Evolutionary conservation across 2,797 vertebrate genomes (phyloP), one percentile per base, ranked within the genome.

Genomic region (Typhlichthys eigenmanni): DNA sequence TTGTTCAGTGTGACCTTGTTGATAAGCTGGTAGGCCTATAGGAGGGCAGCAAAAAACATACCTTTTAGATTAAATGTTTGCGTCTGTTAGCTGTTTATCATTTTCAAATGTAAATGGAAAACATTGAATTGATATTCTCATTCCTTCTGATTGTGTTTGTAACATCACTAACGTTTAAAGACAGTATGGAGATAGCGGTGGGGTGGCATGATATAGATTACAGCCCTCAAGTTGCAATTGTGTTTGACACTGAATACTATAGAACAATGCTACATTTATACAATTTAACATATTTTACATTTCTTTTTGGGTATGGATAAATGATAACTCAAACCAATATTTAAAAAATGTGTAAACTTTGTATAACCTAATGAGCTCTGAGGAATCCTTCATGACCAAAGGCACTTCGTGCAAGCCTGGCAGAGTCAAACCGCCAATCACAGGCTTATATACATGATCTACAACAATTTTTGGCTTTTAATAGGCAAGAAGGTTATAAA

Each of bases 391-490:
- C 68, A 90, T 91, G 90, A 93, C 91, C 91, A 93, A 97, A 98
- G 96, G 96, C 96, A 98, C 96, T 95, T 95, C 92, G 93, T 92
- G 93, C 93, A 90, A 92, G 91, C 92, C 94, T 91, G 71, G 80
- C 69, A 74, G 68, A 90, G 92, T 91, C 89, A 88, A 91, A 72
- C 72, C 61, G 62, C 66, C 62, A 24, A 60, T 73, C 70, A 46
- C 68, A 75, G 70, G 62, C 69, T 79, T 71, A 72, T 71, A 64
- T 58, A 72, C 64, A 62, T 64, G 54, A 55, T 53, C 14, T 8
- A 62, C 66, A 55, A 54, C 52, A 52, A 34, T 82, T 89, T 93
- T 92, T 91, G 88, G 89, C 84, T 68, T 76, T 85, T 57, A 45
- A 78, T 74, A 75, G 57, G 58, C 66, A 56, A 62, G 55, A 54